A percentile compares a stretch with the other conserved stretches of the same genome.
Conservation (phyloP, 2,113 vertebrate genomes). For the Tragulus kanchil region DNA sequence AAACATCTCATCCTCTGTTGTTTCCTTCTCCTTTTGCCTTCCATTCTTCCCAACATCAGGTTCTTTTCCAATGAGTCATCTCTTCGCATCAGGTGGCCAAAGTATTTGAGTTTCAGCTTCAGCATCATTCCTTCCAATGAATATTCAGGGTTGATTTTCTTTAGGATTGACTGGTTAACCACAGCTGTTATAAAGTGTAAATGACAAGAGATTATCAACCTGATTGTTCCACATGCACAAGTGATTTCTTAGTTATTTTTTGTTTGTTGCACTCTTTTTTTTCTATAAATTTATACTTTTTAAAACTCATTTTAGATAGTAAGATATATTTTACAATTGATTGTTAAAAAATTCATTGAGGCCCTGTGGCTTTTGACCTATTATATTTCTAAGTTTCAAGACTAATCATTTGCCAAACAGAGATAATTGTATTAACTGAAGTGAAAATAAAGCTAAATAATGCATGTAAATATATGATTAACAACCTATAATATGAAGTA, state of each 20-base stretch:
- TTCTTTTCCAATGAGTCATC: too few species aligned
- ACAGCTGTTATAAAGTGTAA: background rate
- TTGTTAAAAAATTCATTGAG: background rate
- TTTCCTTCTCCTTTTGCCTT: too few species aligned
- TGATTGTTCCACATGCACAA: background rate
- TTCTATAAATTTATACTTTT: background rate
- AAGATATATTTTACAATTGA: background rate
- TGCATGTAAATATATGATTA: background rate
- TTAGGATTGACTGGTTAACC: too few species aligned
- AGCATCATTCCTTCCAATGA: too few species aligned
- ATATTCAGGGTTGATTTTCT: too few species aligned
- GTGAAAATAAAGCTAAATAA: conserved; percentile 12
- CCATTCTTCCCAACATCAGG: too few species aligned
- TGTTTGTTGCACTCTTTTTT: background rate
- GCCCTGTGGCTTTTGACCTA: background rate
- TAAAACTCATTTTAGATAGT: background rate
- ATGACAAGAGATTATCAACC: background rate
- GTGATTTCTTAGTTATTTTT: background rate
- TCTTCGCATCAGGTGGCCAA: too few species aligned
- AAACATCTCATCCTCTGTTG: too few species aligned
- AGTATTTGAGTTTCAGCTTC: too few species aligned
- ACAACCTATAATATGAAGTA: background rate
- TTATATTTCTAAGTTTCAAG: background rate
- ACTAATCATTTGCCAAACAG: background rate
- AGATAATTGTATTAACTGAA: background rate